Base-by-base conservation (phyloP, 2,888 invertebrate species). In the Octodonta nipae region DNA sequence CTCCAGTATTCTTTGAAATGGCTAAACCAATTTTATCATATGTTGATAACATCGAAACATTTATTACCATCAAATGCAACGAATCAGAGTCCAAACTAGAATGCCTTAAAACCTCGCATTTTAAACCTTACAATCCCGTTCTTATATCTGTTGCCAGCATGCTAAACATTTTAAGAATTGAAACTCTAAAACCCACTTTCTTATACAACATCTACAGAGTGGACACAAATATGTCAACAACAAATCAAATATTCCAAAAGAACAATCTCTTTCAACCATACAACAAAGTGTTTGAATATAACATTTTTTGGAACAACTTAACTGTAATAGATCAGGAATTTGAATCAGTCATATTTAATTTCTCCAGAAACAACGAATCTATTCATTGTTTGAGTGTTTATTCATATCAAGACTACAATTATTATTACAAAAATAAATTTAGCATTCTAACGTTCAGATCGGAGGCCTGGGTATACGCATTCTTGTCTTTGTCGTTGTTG, bases 401-500 rank as follows among this genome's bases (percentile, higher is more conserved):
- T 17, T 28, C 32, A 3, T 30, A 37, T 5, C 34, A 29, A n/a
- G 28, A 38, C 14, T 28, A 30, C 6, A 33, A 28, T 11, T 35
- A 35, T 14, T 25, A 34, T 6, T 16, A 26, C 10, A 35, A 27
- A 12, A 22, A 20, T 5, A 27, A 31, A 4, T 12, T 15, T 4
- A 28, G 33, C 10, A 6, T 29, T 13, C 15, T 44, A 5, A 35
- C 24, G 4, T 46, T 60, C 28, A 46, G 58, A 32, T 42, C 51
- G 3, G 66, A 60, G 40, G 58, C 61, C 2, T 77, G 75, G 73
- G 68, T 76, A 28, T 71, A 71, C 15, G 71, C 73, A 8, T 69
- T 73, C 32, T 54, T 76, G 37, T 75, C 80, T 1, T 65, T 80
- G 3, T 71, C 77, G n/a, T 67, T 71, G 15, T 64, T 78, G 11